Evolutionary conservation across 1,140 invertebrate species (phyloP).

Genomic region (Drosophila ercepeae): DNA sequence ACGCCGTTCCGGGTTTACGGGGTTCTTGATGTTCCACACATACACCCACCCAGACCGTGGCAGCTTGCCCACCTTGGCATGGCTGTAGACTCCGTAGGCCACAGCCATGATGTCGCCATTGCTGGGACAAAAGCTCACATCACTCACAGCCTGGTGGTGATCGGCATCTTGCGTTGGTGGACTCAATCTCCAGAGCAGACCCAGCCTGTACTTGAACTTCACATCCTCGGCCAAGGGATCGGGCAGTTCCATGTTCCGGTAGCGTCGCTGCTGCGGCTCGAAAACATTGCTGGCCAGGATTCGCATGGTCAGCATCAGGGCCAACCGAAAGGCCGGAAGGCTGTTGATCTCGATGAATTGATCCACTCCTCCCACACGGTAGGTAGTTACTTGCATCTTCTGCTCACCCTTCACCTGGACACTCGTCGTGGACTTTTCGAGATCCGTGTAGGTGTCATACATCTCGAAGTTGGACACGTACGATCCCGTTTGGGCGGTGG

Average conservation of each 20-base stretch:
- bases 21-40: slow-evolving; percentile 94
- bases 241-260: slow-evolving; percentile 86
- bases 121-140: slow-evolving; percentile 87
- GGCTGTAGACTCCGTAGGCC: slow-evolving; percentile 87
- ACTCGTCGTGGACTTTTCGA: slow-evolving; percentile 78
- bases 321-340: slow-evolving; percentile 86
- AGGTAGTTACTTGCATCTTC: slow-evolving; percentile 77
- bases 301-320: slow-evolving; percentile 87
- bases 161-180: slow-evolving; percentile 13
- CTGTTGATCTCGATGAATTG: slow-evolving; percentile 71
- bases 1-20: slow-evolving; percentile 90
- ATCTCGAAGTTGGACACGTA: slow-evolving; percentile 90
- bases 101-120: slow-evolving; percentile 88
- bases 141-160: slow-evolving; percentile 84
- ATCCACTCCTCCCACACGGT: slow-evolving; percentile 74
- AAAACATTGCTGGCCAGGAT: slow-evolving; percentile 88
- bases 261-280: slow-evolving; percentile 87
- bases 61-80: slow-evolving; percentile 12
- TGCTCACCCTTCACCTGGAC: slow-evolving; percentile 84
- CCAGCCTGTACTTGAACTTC: slow-evolving; percentile 87
- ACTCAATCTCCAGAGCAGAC: slow-evolving; percentile 87
- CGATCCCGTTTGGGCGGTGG: slow-evolving; percentile 85
- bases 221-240: slow-evolving; percentile 86
- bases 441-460: slow-evolving; percentile 87
- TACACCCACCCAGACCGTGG: slow-evolving; percentile 84